A percentile compares a stretch with the other conserved stretches of the same genome.
These are phyloP conservation scores for Pandemis heparana DNA, from an alignment of 2,888 invertebrate genomes.

Conservation along the genomic window DNA sequence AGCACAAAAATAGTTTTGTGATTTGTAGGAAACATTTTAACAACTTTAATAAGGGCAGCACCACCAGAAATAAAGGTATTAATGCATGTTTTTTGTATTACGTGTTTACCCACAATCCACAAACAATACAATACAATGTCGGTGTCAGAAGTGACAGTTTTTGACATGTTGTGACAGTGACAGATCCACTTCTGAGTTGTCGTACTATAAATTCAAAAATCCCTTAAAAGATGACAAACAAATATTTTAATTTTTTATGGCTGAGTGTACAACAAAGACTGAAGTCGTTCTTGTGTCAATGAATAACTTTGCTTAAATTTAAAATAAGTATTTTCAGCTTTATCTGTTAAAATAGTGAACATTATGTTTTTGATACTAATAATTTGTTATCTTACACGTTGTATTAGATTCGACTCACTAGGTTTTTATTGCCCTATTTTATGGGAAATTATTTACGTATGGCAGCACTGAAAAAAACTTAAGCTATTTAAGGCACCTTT, in stretches of 20 bases:
- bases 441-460: background rate
- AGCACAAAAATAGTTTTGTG: constrained; percentile 98
- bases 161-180: background rate
- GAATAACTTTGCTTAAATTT: too few species aligned
- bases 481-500: constrained; percentile 16
- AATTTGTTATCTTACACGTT: too few species aligned
- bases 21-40: constrained; percentile 88
- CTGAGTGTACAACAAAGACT: too few species aligned
- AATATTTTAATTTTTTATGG: too few species aligned
- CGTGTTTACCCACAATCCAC: background rate
- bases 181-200: background rate
- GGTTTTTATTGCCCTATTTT: background rate
- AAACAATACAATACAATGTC: background rate
- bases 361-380: too few species aligned
- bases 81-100: background rate
- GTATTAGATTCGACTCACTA: too few species aligned
- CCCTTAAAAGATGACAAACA: background rate
- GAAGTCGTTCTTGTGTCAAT: too few species aligned
- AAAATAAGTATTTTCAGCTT: too few species aligned
- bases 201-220: background rate
- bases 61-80: too few species aligned
- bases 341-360: too few species aligned
- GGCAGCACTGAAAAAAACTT: background rate
- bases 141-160: background rate
- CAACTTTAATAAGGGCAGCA: background rate